These are phyloP conservation scores for Dermochelys coriacea DNA, from an alignment of 2,797 vertebrate genomes.

Conservation along the genomic window DNA sequence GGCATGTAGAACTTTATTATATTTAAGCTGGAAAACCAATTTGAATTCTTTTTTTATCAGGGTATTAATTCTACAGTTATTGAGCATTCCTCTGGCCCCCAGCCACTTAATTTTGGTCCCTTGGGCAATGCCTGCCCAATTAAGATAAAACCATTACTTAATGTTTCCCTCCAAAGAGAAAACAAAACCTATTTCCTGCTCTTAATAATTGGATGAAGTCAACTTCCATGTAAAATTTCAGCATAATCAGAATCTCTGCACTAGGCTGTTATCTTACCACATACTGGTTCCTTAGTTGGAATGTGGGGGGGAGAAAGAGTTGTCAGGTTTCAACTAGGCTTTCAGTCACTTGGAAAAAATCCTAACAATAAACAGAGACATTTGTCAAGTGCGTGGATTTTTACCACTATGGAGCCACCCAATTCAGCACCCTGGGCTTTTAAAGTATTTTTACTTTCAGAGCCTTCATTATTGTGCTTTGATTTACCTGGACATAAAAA, in stretches of 20 bases:
- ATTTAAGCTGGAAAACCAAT: slow-evolving; percentile 87
- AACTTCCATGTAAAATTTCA: slow-evolving; percentile 76
- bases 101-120: slow-evolving; percentile 80
- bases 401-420: not conserved
- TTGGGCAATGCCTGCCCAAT: slow-evolving; percentile 86
- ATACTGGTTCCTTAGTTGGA: slow-evolving; percentile 4
- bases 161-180: slow-evolving; percentile 86
- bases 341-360: not conserved
- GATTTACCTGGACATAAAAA: slow-evolving; percentile 49
- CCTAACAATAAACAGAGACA: not conserved
- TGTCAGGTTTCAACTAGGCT: not conserved
- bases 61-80: slow-evolving; percentile 79
- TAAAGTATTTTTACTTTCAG: not conserved
- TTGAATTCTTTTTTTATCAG: slow-evolving; percentile 80
- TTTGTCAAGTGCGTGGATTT: slow-evolving; percentile 12
- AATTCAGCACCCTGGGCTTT: slow-evolving; percentile 1
- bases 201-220: slow-evolving; percentile 84
- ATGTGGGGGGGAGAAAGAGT: not conserved
- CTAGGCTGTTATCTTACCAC: slow-evolving; percentile 16
- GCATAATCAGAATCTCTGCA: slow-evolving; percentile 37
- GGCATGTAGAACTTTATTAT: slow-evolving; percentile 77
- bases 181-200: slow-evolving; percentile 89
- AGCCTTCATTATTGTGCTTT: not conserved
- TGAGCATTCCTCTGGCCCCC: slow-evolving; percentile 73
- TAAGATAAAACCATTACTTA: slow-evolving; percentile 90